Evolutionary conservation across 2,888 invertebrate species (phyloP), one percentile per base, ranked within the genome.

Genomic region (Microctonus hyperodae): DNA sequence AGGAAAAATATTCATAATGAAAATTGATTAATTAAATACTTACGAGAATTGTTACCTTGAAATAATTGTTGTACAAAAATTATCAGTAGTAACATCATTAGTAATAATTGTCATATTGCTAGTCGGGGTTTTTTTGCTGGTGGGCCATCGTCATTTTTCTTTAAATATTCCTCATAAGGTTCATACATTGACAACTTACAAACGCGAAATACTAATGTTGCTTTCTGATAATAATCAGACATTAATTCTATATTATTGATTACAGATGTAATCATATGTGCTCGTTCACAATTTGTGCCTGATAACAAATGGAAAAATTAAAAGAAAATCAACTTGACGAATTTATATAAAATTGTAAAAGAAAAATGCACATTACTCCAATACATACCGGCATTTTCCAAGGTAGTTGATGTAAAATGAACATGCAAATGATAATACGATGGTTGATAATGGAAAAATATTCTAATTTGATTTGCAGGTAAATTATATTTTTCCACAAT

Each of bases 371-470:
- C 7, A 7, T 28, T 5, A 28, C 5, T 5, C 3, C 28, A 28
- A 28, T 28, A 62, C 25, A 66, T 81, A 86, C 87, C 93, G 55
- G 94, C 92, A 0, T 92, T 91, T 75, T 94, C 93, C 85, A 91
- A 91, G 55, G 88, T 88, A 2, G 97, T 82, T 66, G 90, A 90
- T 11, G 94, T 94, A 79, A 97, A 95, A 84, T 99, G 98, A 0
- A 98, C 88, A 82, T 99, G 98, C 0, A 99, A 86, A 81, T 98
- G 97, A 85, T 97, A 98, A 86, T 96, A 99, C 0, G 97, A 95
- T 0, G 98, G 98, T 78, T 96, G 97, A 85, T 98, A 98, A 83
- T 98, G 98, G 0, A 98, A 83, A 83, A 93, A 98, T 69, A 94
- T 88, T 25, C 97, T 88, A 28, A 98, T 83, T 79, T 94, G 91